Evolutionary conservation across 2,797 vertebrate genomes (phyloP).

Genomic region (Mus minutoides): DNA sequence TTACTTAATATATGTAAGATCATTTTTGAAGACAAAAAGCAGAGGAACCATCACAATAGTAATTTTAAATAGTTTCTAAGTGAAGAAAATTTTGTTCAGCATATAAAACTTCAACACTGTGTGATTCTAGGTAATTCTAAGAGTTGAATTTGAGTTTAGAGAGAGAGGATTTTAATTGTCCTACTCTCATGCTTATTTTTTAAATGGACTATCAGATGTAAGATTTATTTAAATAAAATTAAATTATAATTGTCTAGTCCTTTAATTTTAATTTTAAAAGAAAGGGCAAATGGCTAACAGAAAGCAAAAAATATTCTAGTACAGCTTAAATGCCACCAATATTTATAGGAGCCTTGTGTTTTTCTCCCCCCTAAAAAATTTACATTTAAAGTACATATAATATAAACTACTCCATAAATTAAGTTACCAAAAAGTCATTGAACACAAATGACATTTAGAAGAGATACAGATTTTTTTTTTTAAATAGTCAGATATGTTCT

Average conservation of each 20-base stretch:
- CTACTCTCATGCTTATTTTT: neutral
- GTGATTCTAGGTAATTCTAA: neutral
- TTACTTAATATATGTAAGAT: neutral
- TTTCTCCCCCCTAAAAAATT: neutral
- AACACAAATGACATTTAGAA: neutral
- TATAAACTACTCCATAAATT: neutral
- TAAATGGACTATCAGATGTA: neutral
- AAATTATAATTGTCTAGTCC: neutral
- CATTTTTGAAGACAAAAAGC: neutral
- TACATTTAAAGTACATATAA: neutral
- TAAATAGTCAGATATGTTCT: neutral
- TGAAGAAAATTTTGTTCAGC: neutral
- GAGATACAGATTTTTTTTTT: neutral
- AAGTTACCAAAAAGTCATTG: neutral
- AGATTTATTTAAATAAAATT: neutral
- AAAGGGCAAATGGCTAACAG: neutral
- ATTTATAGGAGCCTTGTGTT: neutral
- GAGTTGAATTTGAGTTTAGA: neutral
- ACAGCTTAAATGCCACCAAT: neutral
- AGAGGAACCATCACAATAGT: neutral
- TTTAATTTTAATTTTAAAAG: neutral
- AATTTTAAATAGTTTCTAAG: neutral
- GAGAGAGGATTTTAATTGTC: neutral
- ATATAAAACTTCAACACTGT: neutral
- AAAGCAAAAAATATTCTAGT: neutral